phyloP scores from a whole-genome alignment of 2,797 vertebrate genomes.

The Haliaeetus albicilla region DNA sequence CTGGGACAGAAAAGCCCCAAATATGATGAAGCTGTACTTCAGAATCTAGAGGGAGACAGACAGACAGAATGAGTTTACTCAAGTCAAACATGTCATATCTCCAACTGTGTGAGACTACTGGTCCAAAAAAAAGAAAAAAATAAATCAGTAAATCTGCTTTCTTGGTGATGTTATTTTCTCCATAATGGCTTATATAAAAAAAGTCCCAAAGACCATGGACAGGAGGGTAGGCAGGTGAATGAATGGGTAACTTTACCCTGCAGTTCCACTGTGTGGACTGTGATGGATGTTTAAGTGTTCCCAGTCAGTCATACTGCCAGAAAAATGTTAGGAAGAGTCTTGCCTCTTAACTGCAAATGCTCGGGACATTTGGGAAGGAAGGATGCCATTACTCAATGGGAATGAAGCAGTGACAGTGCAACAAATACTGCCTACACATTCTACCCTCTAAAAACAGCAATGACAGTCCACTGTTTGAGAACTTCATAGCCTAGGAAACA shows the following conservation, averaged over 20 bases:
- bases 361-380: neutral
- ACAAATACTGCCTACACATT: neutral
- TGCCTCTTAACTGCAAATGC: neutral
- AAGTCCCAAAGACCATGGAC: neutral
- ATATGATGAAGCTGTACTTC: slow-evolving; percentile 39
- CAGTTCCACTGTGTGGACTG: neutral
- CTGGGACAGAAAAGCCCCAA: slow-evolving; percentile 44
- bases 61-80: neutral
- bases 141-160: neutral
- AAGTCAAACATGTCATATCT: neutral
- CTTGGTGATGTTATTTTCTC: neutral
- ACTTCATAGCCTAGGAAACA: neutral
- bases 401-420: neutral
- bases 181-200: neutral
- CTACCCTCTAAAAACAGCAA: neutral
- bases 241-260: neutral
- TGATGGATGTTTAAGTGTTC: neutral
- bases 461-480: neutral
- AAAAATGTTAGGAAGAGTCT: neutral
- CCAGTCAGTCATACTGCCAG: neutral
- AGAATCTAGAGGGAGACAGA: slow-evolving; percentile 43
- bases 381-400: neutral
- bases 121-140: neutral
- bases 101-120: neutral
- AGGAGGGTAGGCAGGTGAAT: neutral